A percentile compares a stretch with the other conserved stretches of the same genome.
Conservation (phyloP, 1,140 invertebrate species). For the Idris sp. region DNA sequence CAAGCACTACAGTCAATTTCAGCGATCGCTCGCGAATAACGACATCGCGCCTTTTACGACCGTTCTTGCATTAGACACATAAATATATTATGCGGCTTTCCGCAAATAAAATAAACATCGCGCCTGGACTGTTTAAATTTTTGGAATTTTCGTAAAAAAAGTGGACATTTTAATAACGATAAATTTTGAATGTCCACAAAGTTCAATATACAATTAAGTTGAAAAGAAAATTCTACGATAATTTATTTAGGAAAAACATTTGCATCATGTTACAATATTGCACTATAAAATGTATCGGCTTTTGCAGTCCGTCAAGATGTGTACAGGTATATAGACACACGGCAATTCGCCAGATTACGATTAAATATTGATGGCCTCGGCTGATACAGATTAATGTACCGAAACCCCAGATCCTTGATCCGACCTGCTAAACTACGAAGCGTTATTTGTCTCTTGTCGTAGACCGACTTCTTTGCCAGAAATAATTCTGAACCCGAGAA, state of each 20-base stretch:
- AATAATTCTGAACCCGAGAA: slow-evolving; percentile 43
- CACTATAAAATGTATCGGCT: slow-evolving; percentile 41
- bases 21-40: slow-evolving; percentile 65
- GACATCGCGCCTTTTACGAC: slow-evolving; percentile 65
- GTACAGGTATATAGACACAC: slow-evolving; percentile 50
- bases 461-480: slow-evolving; percentile 21
- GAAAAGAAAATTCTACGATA: no score
- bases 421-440: slow-evolving; percentile 34
- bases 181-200: no score
- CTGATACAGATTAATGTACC: slow-evolving; percentile 74
- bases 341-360: slow-evolving; percentile 71
- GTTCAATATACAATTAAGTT: no score
- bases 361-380: slow-evolving; percentile 71
- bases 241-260: slow-evolving; percentile 9
- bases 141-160: no score
- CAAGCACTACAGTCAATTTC: slow-evolving; percentile 70
- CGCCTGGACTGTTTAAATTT: no score
- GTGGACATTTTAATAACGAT: no score
- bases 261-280: slow-evolving; percentile 8
- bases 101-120: slow-evolving; percentile 57
- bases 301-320: slow-evolving; percentile 41
- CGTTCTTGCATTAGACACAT: slow-evolving; percentile 43
- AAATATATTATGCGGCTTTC: slow-evolving; percentile 64
- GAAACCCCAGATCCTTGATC: slow-evolving; percentile 48
- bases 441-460: slow-evolving; percentile 67